Percentiles rank a stretch among this genome's conserved stretches.
Conservation (phyloP, 2,113 vertebrate species). For the Balaeniceps rex region DNA sequence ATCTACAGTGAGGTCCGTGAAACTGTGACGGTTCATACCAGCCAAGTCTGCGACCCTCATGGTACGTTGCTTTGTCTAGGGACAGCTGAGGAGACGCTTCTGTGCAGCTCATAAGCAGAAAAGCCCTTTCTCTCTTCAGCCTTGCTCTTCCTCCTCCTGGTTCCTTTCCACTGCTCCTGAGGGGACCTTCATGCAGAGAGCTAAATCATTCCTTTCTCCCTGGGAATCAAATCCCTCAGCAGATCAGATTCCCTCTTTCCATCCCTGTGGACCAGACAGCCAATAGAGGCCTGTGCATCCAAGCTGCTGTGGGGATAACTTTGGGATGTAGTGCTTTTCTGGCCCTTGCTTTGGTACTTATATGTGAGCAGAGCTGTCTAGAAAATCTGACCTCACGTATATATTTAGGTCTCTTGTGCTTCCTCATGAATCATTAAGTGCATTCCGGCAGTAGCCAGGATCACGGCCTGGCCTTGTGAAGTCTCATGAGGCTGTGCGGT, state of each 20-base stretch:
- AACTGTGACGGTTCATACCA: accelerated
- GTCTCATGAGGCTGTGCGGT: background rate
- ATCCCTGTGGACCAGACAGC: background rate
- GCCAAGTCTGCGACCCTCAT: background rate
- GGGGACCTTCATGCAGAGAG: no score
- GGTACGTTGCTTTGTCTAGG: background rate
- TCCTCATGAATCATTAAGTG: background rate
- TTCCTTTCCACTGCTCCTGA: background rate
- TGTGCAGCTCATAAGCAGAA: background rate
- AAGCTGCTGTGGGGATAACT: background rate
- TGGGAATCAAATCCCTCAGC: background rate
- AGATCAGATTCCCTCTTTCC: background rate
- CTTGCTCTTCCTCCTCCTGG: background rate
- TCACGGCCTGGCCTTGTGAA: background rate
- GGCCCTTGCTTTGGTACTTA: background rate
- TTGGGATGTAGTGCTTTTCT: background rate
- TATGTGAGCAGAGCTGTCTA: background rate
- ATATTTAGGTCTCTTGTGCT: background rate
- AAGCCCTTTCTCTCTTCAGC: background rate
- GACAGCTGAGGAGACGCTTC: background rate
- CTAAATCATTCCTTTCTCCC: background rate
- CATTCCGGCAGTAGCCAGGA: background rate
- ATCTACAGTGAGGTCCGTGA: background rate
- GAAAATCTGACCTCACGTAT: accelerated
- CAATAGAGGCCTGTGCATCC: background rate